Conservation (phyloP, 2,113 vertebrate genomes). For the Otis tarda region DNA sequence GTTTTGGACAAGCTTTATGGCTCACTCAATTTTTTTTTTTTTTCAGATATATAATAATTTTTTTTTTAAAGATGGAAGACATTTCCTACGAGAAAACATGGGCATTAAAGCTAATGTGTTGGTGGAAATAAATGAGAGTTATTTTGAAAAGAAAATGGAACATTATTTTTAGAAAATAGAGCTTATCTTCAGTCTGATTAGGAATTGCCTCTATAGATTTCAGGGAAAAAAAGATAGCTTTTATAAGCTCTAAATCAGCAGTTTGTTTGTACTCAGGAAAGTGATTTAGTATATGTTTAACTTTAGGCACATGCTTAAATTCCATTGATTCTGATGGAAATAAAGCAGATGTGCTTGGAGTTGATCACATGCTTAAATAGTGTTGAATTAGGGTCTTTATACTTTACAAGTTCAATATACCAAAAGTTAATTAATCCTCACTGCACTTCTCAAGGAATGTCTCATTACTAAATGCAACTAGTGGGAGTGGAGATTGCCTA, state of each 20-base stretch:
- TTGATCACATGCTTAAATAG: conserved; percentile 29
- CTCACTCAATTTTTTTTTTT: not conserved
- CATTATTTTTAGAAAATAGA: not conserved
- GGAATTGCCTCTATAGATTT: not conserved
- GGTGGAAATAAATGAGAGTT: not conserved
- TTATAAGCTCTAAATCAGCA: conserved; percentile 49
- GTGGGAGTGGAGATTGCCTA: not conserved
- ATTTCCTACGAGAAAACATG: not conserved
- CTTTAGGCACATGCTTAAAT: conserved; percentile 55
- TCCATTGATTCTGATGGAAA: conserved; percentile 56
- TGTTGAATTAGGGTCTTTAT: conserved; percentile 15
- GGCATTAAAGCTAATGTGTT: not conserved
- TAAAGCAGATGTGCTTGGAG: conserved; percentile 61
- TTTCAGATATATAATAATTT: not conserved
- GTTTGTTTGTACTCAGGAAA: conserved; percentile 59
- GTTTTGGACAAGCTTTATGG: not conserved
- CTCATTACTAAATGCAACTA: conserved; percentile 2
- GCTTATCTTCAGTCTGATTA: conserved; percentile 1
- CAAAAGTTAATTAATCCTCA: conserved; percentile 39
- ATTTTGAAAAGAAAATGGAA: conserved; percentile 6
- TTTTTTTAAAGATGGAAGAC: not conserved
- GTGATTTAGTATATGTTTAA: conserved; percentile 63
- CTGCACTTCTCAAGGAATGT: not conserved
- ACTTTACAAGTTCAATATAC: conserved; percentile 13
- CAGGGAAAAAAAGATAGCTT: not conserved